Percentiles rank a stretch among this genome's conserved stretches.
These are phyloP conservation scores for Zaprionus taronus DNA, from an alignment of 1,140 invertebrate genomes.

Conservation along the genomic window DNA sequence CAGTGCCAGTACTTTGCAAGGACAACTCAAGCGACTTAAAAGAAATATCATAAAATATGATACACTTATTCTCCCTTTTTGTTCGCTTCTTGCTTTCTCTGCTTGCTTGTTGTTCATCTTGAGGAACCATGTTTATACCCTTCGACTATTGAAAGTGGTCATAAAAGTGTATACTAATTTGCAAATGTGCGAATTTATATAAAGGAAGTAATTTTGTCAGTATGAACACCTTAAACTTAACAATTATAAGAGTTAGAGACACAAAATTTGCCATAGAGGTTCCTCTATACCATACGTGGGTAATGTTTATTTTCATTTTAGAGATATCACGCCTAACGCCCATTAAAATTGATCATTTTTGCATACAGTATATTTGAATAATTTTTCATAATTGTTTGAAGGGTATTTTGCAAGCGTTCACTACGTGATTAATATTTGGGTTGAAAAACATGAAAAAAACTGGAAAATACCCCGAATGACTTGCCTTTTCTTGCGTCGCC, in stretches of 20 bases:
- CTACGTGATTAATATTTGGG: background rate
- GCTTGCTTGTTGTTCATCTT: background rate
- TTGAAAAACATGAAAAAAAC: slow-evolving; percentile 18
- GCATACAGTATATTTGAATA: too few species aligned
- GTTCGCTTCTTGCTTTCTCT: background rate
- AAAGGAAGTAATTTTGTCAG: too few species aligned
- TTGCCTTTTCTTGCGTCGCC: slow-evolving; percentile 17
- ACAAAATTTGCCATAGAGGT: too few species aligned
- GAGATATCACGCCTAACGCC: background rate
- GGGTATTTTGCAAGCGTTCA: background rate
- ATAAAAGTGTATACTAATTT: background rate
- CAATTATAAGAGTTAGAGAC: background rate
- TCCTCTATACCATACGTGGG: background rate
- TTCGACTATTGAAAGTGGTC: background rate
- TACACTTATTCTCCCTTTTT: slow-evolving; percentile 14
- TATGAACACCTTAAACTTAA: too few species aligned
- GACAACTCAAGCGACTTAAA: slow-evolving; percentile 24
- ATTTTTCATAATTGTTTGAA: background rate
- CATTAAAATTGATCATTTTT: background rate
- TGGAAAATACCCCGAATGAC: slow-evolving; percentile 21
- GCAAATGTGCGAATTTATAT: background rate
- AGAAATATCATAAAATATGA: slow-evolving; percentile 45
- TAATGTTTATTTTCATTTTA: background rate
- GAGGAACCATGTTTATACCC: background rate
- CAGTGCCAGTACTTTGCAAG: slow-evolving; percentile 24